Conservation (phyloP, 2,888 invertebrate genomes). For the Tanytarsus gracilentus region DNA sequence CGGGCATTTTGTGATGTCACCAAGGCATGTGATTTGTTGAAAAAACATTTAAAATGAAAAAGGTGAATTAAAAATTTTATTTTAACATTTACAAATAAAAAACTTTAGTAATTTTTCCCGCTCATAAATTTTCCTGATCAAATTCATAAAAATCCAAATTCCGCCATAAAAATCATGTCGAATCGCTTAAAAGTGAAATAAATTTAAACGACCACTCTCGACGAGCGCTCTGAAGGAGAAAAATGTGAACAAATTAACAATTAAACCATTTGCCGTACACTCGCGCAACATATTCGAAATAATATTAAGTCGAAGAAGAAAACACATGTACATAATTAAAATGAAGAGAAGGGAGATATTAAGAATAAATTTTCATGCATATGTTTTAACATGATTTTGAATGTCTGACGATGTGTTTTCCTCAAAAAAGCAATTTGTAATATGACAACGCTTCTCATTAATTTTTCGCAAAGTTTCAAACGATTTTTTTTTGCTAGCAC, state of each 20-base stretch:
- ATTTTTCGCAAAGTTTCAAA: slow-evolving; percentile 28
- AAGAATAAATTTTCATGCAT: slow-evolving; percentile 24
- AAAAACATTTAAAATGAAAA: too few relatives aligned
- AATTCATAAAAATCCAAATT: too few relatives aligned
- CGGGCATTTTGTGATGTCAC: neutral
- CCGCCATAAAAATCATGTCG: too few relatives aligned
- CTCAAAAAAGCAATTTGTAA: slow-evolving; percentile 26
- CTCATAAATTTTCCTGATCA: too few relatives aligned
- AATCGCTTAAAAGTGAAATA: too few relatives aligned
- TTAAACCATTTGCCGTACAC: slow-evolving; percentile 8
- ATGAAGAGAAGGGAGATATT: slow-evolving; percentile 9
- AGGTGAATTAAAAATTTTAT: too few relatives aligned
- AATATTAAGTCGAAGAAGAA: neutral
- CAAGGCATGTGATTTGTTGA: too few relatives aligned
- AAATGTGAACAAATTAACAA: slow-evolving; percentile 28
- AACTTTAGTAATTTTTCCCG: too few relatives aligned
- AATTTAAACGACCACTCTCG: too few relatives aligned
- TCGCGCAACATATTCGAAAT: neutral
- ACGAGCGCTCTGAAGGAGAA: too few relatives aligned
- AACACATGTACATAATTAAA: slow-evolving; percentile 7
- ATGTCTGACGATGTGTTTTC: slow-evolving; percentile 27
- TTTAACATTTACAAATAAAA: too few relatives aligned
- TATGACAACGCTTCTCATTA: slow-evolving; percentile 27
- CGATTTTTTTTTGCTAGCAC: slow-evolving; percentile 6
- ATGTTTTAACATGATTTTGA: slow-evolving; percentile 27